Percentiles rank a stretch among this genome's conserved stretches.
These are phyloP conservation scores for Brachionus calyciflorus DNA, from an alignment of 1,140 invertebrate genomes.

Conservation along the genomic window DNA sequence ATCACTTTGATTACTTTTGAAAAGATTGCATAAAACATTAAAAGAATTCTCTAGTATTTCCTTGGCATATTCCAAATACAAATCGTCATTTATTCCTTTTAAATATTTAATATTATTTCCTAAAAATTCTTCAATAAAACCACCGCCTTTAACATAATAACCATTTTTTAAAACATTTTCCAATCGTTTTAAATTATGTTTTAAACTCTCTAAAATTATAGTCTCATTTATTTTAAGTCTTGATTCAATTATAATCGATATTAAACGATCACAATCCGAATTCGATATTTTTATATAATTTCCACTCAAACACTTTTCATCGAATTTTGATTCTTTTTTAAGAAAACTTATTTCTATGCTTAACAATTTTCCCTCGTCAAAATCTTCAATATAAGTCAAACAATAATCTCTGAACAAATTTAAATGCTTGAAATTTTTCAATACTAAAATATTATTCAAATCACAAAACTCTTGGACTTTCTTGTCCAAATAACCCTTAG, in stretches of 20 bases:
- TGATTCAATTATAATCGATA: not conserved
- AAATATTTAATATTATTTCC: not conserved
- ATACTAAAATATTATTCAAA: not conserved
- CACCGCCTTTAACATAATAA: not conserved
- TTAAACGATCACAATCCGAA: not conserved
- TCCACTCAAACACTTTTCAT: not conserved
- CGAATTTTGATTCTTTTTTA: not conserved
- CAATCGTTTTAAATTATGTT: not conserved
- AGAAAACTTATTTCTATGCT: not conserved
- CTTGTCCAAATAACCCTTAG: not conserved
- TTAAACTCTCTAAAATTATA: not conserved
- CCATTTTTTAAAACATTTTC: slow-evolving; percentile 5
- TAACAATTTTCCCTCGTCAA: not conserved
- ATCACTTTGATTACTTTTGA: not conserved
- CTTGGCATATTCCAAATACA: not conserved
- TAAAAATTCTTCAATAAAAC: not conserved
- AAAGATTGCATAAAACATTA: not conserved
- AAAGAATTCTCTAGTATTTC: not conserved
- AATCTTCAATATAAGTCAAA: not conserved
- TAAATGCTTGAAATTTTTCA: not conserved
- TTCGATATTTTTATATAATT: not conserved
- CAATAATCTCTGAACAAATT: not conserved
- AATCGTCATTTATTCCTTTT: not conserved
- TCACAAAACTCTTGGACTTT: not conserved
- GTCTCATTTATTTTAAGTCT: not conserved